A percentile compares a stretch with the other conserved stretches of the same genome.
phyloP scores from a whole-genome alignment of 2,888 invertebrate species.

The Ditula angustiorana region DNA sequence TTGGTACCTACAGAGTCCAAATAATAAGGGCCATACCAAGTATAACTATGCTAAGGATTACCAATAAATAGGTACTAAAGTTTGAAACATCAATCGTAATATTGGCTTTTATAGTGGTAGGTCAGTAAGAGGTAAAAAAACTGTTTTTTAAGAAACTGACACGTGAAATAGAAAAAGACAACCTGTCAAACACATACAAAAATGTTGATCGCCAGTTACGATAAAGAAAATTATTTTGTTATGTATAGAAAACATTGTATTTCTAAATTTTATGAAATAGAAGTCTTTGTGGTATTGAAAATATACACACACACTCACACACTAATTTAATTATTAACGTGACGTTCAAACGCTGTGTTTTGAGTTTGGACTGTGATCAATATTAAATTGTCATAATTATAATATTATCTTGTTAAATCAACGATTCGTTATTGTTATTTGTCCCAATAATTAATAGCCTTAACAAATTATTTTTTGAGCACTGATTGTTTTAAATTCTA shows the following conservation, averaged over 20 bases:
- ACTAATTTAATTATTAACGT: slow-evolving; percentile 61
- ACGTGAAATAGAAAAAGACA: neutral
- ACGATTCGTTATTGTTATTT: slow-evolving; percentile 59
- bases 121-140: too few species aligned
- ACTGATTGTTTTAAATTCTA: slow-evolving; percentile 61
- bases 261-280: slow-evolving; percentile 22
- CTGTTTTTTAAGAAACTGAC: neutral
- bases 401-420: slow-evolving; percentile 60
- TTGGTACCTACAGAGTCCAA: neutral
- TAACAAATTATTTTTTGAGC: slow-evolving; percentile 80
- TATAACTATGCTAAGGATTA: too few species aligned
- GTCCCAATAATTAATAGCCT: slow-evolving; percentile 54
- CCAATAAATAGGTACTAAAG: too few species aligned
- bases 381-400: slow-evolving; percentile 51
- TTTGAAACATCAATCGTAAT: too few species aligned
- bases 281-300: slow-evolving; percentile 65
- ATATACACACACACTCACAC: slow-evolving; percentile 68
- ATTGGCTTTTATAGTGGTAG: too few species aligned
- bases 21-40: neutral
- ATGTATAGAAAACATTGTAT: neutral
- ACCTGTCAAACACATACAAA: neutral
- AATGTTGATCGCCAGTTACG: neutral
- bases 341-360: slow-evolving; percentile 72
- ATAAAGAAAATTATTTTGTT: neutral
- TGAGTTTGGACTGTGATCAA: slow-evolving; percentile 65